Evolutionary conservation across 2,888 invertebrate species (phyloP), one percentile per base, ranked within the genome.

Genomic region (Diaphora mendica): DNA sequence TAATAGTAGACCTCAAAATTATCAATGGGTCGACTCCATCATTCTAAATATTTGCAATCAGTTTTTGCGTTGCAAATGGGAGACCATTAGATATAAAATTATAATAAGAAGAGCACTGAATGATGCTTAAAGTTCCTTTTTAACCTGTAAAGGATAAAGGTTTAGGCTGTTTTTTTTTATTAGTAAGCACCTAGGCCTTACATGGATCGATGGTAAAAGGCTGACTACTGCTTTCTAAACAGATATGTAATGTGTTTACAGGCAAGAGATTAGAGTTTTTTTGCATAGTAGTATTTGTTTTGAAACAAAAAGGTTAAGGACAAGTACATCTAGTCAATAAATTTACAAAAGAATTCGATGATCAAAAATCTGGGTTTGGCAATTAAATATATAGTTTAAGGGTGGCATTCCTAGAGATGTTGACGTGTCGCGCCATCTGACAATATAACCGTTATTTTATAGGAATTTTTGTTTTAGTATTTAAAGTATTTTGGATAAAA

Each of bases 321-420:
- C 68, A 70, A 72, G 17, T 2, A 30, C 5, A 15, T 5, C 5
- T 15, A 15, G 1, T 42, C 30, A 64, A 64, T 68, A 72, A 72
- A 35, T 48, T 68, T 88, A 88, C 80, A 77, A 64, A 80, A 82
- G 78, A 78, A 88, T 89, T 84, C 78, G 75, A 83, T 82, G 76
- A 81, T 85, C 74, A 83, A 83, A 86, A 85, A 85, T 90, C 86
- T 87, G 86, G 87, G 87, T 83, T 81, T 86, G 62, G 83, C 87
- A 89, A 90, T 92, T 92, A 91, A 93, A 91, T 89, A 87, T 85
- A 80, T 88, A 86, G 87, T 91, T 92, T 91, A 89, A 89, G 82
- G 86, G 88, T 87, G 85, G 80, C 77, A 84, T 86, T 85, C 84
- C 84, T 79, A 76, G 73, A 80, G 76, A 78, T 78, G 83, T 82